Base-by-base conservation (phyloP, 1,140 invertebrate species). In the Neodiprion fabricii region DNA sequence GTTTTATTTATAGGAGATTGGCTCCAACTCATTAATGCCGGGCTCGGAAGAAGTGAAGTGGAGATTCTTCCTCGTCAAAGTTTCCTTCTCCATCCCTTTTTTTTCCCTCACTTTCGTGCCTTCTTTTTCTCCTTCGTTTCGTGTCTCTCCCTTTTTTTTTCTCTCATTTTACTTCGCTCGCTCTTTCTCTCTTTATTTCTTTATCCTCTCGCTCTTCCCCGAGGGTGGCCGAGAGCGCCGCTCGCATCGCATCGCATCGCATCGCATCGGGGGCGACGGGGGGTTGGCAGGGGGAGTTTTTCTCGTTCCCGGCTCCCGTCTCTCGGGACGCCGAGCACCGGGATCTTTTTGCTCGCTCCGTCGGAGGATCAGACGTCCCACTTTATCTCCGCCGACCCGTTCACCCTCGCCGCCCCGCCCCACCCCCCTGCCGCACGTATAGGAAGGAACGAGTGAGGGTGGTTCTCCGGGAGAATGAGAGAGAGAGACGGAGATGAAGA, bases 281-380 rank as follows among this genome's bases (percentile, higher is more conserved):
- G 73, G 49, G 77, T 77, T 72, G 76, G 74, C 74, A 61, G 75
- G 76, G 78, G 73, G 78, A 79, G 79, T 77, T 79, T 81, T 81
- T 78, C 79, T 79, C 78, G 78, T 78, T 79, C 79, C 70, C 72
- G 72, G 70, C 76, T 78, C 74, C 79, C 78, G 76, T 79, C 79
- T 78, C 79, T 78, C 78, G 77, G 73, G 74, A 77, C 85, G 83
- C 82, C 81, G 80, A 84, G 82, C 82, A 82, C 82, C 79, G 83
- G 82, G 81, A 84, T 85, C 83, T 85, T 85, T 84, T 84, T 84
- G 82, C 82, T 84, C 81, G 80, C 83, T 84, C 82, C 53, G 80
- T 79, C 82, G 81, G 82, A 84, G 82, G 83, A 85, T 85, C 83
- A 84, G 83, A 84, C 83, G 81, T 84, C 81, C 82, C 82, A 85